Evolutionary conservation across 2,888 invertebrate species (phyloP).

Genomic region (Gandaritis pyraliata): DNA sequence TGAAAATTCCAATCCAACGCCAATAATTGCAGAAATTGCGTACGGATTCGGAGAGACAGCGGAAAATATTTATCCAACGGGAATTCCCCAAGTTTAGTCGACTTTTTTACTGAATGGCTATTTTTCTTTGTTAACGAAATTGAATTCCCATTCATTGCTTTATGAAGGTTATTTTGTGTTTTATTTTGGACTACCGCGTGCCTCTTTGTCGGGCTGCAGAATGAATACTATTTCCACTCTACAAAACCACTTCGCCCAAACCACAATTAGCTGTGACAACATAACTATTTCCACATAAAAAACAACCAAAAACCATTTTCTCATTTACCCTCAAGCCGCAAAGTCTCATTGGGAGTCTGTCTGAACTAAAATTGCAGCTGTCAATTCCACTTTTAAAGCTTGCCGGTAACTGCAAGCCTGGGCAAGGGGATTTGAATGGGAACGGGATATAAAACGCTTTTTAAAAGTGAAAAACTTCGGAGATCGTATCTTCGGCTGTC

Average conservation of each 20-base stretch:
- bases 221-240: slow-evolving; percentile 6
- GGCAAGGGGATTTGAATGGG: slow-evolving; percentile 36
- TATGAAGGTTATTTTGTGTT: slow-evolving; percentile 61
- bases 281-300: background rate
- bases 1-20: slow-evolving; percentile 29
- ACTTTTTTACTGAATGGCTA: slow-evolving; percentile 48
- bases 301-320: background rate
- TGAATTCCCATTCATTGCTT: slow-evolving; percentile 71
- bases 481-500: slow-evolving; percentile 31
- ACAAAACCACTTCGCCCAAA: background rate
- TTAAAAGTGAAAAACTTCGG: slow-evolving; percentile 34
- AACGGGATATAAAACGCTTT: slow-evolving; percentile 32
- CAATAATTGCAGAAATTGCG: slow-evolving; percentile 32
- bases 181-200: slow-evolving; percentile 51
- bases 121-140: slow-evolving; percentile 74
- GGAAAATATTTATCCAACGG: slow-evolving; percentile 39
- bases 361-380: background rate
- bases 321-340: too few species aligned
- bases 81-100: slow-evolving; percentile 37
- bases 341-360: too few species aligned
- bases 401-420: slow-evolving; percentile 10
- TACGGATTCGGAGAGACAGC: slow-evolving; percentile 29
- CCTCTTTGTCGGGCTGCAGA: slow-evolving; percentile 25
- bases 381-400: slow-evolving; percentile 8
- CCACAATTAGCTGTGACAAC: background rate